phyloP scores from a whole-genome alignment of 2,797 vertebrate species.

The Acrossocheilus fasciatus region DNA sequence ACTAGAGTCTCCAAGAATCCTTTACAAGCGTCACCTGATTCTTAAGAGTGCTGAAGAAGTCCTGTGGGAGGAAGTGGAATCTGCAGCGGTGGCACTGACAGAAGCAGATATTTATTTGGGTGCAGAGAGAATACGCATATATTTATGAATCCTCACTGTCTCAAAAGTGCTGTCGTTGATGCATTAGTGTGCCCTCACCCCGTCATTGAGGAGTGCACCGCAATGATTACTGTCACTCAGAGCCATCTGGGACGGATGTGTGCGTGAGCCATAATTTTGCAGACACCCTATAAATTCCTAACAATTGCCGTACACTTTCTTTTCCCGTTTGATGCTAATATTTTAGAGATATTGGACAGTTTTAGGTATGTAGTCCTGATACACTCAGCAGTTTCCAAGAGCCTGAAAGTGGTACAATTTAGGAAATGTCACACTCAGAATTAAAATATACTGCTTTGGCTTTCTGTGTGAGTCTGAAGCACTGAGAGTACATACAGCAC shows the following conservation, averaged over 20 bases:
- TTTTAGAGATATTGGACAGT: constrained; percentile 20
- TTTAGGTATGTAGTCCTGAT: constrained; percentile 16
- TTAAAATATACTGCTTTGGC: constrained; percentile 2
- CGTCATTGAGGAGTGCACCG: constrained; percentile 24
- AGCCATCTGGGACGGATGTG: constrained; percentile 20
- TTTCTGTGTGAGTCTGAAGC: not conserved
- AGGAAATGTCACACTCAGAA: constrained; percentile 22
- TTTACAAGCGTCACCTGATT: not conserved
- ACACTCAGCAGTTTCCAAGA: constrained; percentile 26
- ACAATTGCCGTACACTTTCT: not conserved
- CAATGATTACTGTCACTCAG: constrained; percentile 43
- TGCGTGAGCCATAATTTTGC: constrained; percentile 19
- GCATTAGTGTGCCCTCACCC: constrained; percentile 31
- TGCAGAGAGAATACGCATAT: constrained; percentile 18
- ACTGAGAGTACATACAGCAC: not conserved
- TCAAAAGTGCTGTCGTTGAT: constrained; percentile 35
- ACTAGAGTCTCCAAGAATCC: not conserved
- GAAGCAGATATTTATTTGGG: constrained; percentile 18
- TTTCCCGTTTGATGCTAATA: constrained; percentile 15
- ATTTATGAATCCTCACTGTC: constrained; percentile 6
- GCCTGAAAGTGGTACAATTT: constrained; percentile 2
- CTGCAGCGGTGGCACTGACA: constrained; percentile 30
- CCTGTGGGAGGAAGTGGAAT: constrained; percentile 4
- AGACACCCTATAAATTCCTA: constrained; percentile 14
- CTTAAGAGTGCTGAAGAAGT: constrained; percentile 4